Conservation (phyloP, 2,797 vertebrate species). For the Crenichthys baileyi region DNA sequence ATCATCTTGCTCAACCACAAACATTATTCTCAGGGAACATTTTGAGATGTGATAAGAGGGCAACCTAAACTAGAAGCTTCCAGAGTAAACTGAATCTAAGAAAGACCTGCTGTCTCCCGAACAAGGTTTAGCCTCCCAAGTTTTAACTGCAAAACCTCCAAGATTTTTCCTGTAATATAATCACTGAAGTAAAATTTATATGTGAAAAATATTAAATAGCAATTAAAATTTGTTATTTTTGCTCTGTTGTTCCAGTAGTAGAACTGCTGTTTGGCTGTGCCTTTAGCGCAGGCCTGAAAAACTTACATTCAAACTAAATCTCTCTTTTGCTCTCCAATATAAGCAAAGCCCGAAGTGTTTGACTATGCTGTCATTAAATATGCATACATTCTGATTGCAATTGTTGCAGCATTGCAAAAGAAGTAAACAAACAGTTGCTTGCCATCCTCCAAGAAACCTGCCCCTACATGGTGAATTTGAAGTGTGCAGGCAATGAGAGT, state of each 20-base stretch:
- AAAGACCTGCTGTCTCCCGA: neutral
- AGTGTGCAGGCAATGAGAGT: constrained; percentile 52
- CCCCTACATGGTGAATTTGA: constrained; percentile 38
- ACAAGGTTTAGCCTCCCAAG: neutral
- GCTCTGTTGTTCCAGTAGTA: constrained; percentile 32
- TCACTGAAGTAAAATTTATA: neutral
- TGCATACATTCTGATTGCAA: neutral
- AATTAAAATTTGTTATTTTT: constrained; percentile 1
- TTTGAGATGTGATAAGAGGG: constrained; percentile 16
- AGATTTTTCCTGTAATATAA: neutral
- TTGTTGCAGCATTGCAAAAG: constrained; percentile 11
- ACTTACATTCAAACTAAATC: constrained; percentile 19
- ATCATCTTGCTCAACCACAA: constrained; percentile 38
- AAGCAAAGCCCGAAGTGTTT: constrained; percentile 25
- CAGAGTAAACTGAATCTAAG: constrained; percentile 28
- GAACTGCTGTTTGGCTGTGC: constrained; percentile 38
- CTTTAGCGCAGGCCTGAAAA: constrained; percentile 51
- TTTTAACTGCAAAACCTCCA: constrained; percentile 8
- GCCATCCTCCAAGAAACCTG: constrained; percentile 28
- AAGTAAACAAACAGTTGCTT: constrained; percentile 20
- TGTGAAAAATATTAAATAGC: neutral
- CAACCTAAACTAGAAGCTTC: constrained; percentile 19
- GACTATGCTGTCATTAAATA: constrained; percentile 2
- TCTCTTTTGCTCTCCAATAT: constrained; percentile 31
- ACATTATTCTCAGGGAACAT: constrained; percentile 22